phyloP scores from a whole-genome alignment of 2,113 vertebrate species.

The Vulpes vulpes region DNA sequence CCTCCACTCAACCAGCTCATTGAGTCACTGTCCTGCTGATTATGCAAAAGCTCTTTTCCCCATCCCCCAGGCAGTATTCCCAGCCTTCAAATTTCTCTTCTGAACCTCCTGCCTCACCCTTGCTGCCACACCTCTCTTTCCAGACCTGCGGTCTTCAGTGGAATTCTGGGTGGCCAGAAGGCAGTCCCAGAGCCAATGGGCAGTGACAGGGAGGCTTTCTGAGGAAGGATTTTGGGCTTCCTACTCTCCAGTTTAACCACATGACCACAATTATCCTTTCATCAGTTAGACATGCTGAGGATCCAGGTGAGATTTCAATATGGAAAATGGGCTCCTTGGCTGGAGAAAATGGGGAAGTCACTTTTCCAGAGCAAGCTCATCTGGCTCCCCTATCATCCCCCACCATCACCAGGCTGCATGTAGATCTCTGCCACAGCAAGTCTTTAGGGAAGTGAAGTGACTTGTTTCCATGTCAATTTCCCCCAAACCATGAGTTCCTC shows the following conservation, averaged over 20 bases:
- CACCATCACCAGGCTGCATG: no score
- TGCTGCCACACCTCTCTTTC: background rate
- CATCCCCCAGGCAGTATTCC: background rate
- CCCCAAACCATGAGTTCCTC: background rate
- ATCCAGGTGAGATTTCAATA: background rate
- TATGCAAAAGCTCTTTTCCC: background rate
- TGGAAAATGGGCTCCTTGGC: background rate
- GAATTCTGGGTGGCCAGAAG: background rate
- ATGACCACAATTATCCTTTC: background rate
- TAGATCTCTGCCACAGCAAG: background rate
- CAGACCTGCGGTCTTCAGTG: background rate
- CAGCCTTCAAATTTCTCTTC: background rate
- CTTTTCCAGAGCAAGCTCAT: background rate
- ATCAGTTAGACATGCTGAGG: background rate
- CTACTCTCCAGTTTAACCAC: background rate
- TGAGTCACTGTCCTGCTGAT: background rate
- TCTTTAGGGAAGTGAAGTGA: background rate
- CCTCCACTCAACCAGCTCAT: conserved; percentile 26
- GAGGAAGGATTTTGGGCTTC: background rate
- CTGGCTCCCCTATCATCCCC: background rate
- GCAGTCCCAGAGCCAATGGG: background rate
- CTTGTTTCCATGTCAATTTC: background rate
- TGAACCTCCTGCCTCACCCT: background rate
- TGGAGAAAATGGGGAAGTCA: background rate
- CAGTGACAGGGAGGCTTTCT: background rate